Evolutionary conservation across 1,140 invertebrate species (phyloP).

Genomic region (Leptinotarsa lineolata): DNA sequence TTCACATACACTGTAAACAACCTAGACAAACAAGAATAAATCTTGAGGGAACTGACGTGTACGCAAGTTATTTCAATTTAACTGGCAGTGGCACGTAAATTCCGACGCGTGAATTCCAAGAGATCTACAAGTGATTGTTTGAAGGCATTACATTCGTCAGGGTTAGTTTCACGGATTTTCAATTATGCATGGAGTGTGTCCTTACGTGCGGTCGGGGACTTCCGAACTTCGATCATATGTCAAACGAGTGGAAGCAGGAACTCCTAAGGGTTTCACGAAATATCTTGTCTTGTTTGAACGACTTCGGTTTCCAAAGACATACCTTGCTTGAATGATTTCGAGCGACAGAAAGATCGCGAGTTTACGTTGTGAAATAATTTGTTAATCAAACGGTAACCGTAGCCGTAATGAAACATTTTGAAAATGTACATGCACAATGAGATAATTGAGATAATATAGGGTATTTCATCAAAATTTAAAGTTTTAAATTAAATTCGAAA

Average conservation of each 20-base stretch:
- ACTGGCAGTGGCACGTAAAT: slow-evolving; percentile 8
- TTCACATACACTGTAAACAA: neutral
- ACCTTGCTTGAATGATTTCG: too few relatives aligned
- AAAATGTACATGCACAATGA: too few relatives aligned
- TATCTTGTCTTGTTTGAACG: neutral
- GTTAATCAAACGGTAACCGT: too few relatives aligned
- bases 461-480: too few relatives aligned
- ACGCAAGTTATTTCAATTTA: slow-evolving; percentile 13
- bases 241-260: neutral
- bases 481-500: too few relatives aligned
- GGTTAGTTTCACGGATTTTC: slow-evolving; percentile 17
- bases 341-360: too few relatives aligned
- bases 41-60: neutral
- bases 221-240: slow-evolving; percentile 1
- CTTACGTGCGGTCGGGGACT: neutral
- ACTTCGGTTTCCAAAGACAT: too few relatives aligned
- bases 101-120: slow-evolving; percentile 14
- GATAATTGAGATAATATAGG: too few relatives aligned
- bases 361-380: too few relatives aligned
- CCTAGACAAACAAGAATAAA: slow-evolving; percentile 8
- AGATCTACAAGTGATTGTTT: slow-evolving; percentile 10
- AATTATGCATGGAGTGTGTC: slow-evolving; percentile 14
- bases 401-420: too few relatives aligned
- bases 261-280: neutral
- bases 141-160: slow-evolving; percentile 14